These are phyloP conservation scores for Polylopha cassiicola DNA, from an alignment of 2,888 invertebrate species.

Conservation along the genomic window DNA sequence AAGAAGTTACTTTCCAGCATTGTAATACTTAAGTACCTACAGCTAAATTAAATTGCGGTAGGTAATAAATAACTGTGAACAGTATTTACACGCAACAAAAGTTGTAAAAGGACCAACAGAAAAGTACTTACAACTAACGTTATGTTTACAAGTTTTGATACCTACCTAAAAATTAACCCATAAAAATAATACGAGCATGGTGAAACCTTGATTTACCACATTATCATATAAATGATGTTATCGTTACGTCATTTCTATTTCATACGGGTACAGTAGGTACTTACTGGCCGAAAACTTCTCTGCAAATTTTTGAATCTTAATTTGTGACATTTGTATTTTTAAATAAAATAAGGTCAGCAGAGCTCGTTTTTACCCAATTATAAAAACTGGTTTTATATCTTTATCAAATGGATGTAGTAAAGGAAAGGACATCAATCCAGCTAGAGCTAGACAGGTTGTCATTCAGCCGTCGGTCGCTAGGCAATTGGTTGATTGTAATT, in stretches of 20 bases:
- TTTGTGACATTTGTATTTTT: too few relatives aligned
- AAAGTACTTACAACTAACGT: too few relatives aligned
- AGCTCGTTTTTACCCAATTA: neutral
- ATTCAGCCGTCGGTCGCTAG: conserved; percentile 40
- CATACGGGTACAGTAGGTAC: too few relatives aligned
- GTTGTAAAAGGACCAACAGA: too few relatives aligned
- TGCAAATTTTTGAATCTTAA: too few relatives aligned
- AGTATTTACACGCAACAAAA: too few relatives aligned
- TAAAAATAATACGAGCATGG: conserved; percentile 13
- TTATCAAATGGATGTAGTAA: neutral
- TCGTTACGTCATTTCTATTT: conserved; percentile 23
- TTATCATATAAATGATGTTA: conserved; percentile 22
- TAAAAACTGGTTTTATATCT: neutral
- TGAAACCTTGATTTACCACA: conserved; percentile 13
- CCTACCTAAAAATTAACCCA: conserved; percentile 13
- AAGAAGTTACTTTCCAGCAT: too few relatives aligned
- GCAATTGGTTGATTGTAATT: conserved; percentile 50
- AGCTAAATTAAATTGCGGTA: too few relatives aligned
- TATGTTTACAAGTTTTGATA: too few relatives aligned
- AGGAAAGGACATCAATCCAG: conserved; percentile 29
- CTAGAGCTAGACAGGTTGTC: conserved; percentile 26
- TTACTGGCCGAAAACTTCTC: too few relatives aligned
- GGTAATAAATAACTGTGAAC: too few relatives aligned
- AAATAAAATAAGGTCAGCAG: neutral
- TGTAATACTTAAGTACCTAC: too few relatives aligned